A percentile compares a stretch with the other conserved stretches of the same genome.
Conservation (phyloP, 1,140 invertebrate genomes). For the Philopotamus ludificatus region DNA sequence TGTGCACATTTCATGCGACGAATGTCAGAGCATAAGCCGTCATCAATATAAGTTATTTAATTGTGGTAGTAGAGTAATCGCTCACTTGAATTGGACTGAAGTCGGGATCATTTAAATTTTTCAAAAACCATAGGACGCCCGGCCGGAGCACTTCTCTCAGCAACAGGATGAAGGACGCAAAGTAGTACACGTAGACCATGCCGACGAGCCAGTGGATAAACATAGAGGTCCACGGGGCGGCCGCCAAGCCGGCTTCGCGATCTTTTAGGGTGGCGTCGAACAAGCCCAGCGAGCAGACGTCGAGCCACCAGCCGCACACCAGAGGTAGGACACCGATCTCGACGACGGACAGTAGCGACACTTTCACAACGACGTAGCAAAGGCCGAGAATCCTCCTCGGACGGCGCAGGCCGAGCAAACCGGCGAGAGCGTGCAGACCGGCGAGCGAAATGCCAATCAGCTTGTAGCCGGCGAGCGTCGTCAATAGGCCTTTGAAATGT, state of each 20-base stretch:
- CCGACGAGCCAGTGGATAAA: slow-evolving; percentile 99
- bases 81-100: slow-evolving; percentile 94
- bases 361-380: slow-evolving; percentile 97
- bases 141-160: slow-evolving; percentile 91
- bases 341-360: slow-evolving; percentile 86
- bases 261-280: slow-evolving; percentile 91
- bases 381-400: slow-evolving; percentile 86
- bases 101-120: slow-evolving; percentile 98
- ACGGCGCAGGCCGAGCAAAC: slow-evolving; percentile 72
- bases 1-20: no score
- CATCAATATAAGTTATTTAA: background rate
- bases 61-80: slow-evolving; percentile 2
- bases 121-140: slow-evolving; percentile 94
- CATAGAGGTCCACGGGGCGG: slow-evolving; percentile 92
- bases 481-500: slow-evolving; percentile 91
- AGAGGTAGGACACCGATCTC: slow-evolving; percentile 96
- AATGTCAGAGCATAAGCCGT: no score
- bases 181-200: slow-evolving; percentile 99
- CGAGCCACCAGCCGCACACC: slow-evolving; percentile 98
- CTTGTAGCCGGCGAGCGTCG: slow-evolving; percentile 91
- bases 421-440: slow-evolving; percentile 76
- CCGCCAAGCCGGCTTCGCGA: slow-evolving; percentile 81
- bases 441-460: slow-evolving; percentile 84
- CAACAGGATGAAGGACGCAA: slow-evolving; percentile 94
- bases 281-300: slow-evolving; percentile 94